Percentiles rank a stretch among this genome's conserved stretches.
phyloP scores from a whole-genome alignment of 64 coral and sea anemone genomes.

The Trachythela sp. region DNA sequence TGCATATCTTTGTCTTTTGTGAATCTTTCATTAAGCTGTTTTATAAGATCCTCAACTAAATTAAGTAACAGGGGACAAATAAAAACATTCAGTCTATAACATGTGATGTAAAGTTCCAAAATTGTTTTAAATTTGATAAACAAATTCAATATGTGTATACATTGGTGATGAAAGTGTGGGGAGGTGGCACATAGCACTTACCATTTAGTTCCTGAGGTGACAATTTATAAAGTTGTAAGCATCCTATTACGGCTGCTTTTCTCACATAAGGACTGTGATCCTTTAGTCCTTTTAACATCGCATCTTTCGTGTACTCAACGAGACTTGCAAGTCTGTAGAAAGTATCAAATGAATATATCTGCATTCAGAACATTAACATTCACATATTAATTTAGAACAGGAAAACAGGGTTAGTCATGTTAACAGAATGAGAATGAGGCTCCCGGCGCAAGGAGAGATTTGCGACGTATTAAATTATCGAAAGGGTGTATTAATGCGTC shows the following conservation, averaged over 20 bases:
- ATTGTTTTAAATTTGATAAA: too few species aligned
- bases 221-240: slow-evolving; percentile 79
- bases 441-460: too few species aligned
- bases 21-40: slow-evolving; percentile 10
- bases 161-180: neutral
- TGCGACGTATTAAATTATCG: too few species aligned
- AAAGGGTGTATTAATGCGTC: too few species aligned
- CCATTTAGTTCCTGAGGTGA: slow-evolving; percentile 79
- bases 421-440: too few species aligned
- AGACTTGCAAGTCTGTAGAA: slow-evolving; percentile 71
- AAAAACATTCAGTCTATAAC: too few species aligned
- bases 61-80: neutral
- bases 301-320: slow-evolving; percentile 87
- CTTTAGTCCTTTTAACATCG: slow-evolving; percentile 54
- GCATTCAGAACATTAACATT: too few species aligned
- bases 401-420: too few species aligned
- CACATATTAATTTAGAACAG: too few species aligned
- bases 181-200: neutral
- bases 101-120: too few species aligned
- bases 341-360: neutral
- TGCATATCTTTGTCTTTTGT: slow-evolving; percentile 53
- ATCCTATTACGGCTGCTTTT: slow-evolving; percentile 79
- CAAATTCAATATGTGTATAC: too few species aligned
- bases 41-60: neutral
- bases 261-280: slow-evolving; percentile 81